Evolutionary conservation across 2,797 vertebrate species (phyloP).

Genomic region (Esox masquinongy): DNA sequence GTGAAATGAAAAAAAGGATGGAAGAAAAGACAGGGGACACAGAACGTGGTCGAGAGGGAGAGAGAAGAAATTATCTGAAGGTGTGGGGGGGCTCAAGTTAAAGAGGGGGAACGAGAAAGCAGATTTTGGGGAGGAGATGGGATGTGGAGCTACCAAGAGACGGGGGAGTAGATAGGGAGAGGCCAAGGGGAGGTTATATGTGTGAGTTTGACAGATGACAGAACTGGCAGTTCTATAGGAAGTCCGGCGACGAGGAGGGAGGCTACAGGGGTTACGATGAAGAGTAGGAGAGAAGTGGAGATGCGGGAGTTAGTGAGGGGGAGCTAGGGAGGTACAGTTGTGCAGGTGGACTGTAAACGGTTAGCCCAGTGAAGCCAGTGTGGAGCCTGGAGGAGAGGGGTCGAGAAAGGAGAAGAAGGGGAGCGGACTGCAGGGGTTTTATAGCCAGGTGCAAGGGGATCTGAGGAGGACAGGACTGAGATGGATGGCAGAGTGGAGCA

Average conservation of each 20-base stretch:
- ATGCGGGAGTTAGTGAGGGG: neutral
- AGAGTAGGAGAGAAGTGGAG: neutral
- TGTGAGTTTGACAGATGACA: neutral
- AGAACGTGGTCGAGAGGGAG: neutral
- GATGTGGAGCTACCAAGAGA: neutral
- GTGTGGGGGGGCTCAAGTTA: neutral
- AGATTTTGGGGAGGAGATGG: neutral
- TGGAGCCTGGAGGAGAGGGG: neutral
- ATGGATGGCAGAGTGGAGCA: constrained; percentile 58
- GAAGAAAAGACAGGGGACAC: neutral
- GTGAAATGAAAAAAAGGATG: too few relatives aligned
- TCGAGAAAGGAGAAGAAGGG: too few relatives aligned
- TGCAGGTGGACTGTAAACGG: neutral
- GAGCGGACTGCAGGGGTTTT: neutral
- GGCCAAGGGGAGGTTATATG: neutral
- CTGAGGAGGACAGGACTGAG: constrained; percentile 63
- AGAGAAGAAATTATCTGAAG: neutral
- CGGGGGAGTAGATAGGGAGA: neutral
- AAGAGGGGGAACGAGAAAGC: neutral
- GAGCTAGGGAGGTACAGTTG: neutral
- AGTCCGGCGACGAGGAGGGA: neutral
- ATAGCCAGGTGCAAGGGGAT: constrained; percentile 68
- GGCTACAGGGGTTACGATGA: neutral
- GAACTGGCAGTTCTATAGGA: neutral
- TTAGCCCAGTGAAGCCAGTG: constrained; percentile 7